A percentile compares a stretch with the other conserved stretches of the same genome.
These are phyloP conservation scores for Tachina grossa DNA, from an alignment of 2,888 invertebrate genomes.

Conservation along the genomic window DNA sequence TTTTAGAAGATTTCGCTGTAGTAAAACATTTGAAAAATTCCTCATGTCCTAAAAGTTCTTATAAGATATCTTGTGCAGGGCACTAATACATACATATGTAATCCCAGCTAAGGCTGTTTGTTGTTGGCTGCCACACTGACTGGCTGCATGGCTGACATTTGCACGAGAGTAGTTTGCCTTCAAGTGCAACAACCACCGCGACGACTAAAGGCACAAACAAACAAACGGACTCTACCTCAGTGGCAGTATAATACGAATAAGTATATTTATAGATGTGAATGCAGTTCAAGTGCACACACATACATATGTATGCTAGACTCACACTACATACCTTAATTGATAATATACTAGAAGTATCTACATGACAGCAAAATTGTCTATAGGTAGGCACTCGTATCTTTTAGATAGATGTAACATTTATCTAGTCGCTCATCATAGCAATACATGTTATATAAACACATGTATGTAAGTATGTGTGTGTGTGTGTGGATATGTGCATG, in stretches of 20 bases:
- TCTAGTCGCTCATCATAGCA: slow-evolving; percentile 54
- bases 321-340: slow-evolving; percentile 19
- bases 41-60: too few relatives aligned
- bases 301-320: slow-evolving; percentile 49
- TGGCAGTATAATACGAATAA: slow-evolving; percentile 32
- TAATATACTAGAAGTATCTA: slow-evolving; percentile 11
- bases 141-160: slow-evolving; percentile 68
- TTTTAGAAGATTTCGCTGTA: too few relatives aligned
- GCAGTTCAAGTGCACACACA: slow-evolving; percentile 70
- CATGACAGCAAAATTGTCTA: background rate
- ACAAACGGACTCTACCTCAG: slow-evolving; percentile 1
- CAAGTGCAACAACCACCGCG: slow-evolving; percentile 70
- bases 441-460: slow-evolving; percentile 19
- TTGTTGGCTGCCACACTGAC: slow-evolving; percentile 34
- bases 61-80: too few relatives aligned
- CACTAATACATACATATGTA: too few relatives aligned
- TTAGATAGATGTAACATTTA: slow-evolving; percentile 47
- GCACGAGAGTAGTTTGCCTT: slow-evolving; percentile 71
- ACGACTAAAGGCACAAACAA: slow-evolving; percentile 36
- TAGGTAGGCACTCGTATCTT: background rate
- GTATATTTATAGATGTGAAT: slow-evolving; percentile 69
- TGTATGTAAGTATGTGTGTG: background rate
- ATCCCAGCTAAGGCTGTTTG: slow-evolving; percentile 62
- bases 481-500: background rate
- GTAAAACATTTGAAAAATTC: too few relatives aligned